phyloP scores from a whole-genome alignment of 2,113 vertebrate species.

The Eublepharis macularius region DNA sequence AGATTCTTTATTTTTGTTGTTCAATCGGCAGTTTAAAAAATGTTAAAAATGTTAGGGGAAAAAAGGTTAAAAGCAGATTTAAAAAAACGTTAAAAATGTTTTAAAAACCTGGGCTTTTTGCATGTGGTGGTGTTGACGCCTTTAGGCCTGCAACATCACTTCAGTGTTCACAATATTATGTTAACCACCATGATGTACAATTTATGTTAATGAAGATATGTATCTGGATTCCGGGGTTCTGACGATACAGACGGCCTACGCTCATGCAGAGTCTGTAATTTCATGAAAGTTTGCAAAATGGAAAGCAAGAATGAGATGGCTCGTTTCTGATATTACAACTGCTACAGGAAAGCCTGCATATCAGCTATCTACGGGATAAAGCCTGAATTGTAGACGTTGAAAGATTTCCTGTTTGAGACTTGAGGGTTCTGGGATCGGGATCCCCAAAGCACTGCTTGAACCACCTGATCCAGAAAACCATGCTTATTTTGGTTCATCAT shows the following conservation, averaged over 20 bases:
- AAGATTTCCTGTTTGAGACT: not conserved
- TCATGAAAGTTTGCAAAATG: slow-evolving; percentile 18
- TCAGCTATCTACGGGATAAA: not conserved
- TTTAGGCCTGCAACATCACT: slow-evolving; percentile 22
- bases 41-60: no score
- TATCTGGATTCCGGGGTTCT: not conserved
- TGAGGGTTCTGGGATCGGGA: not conserved
- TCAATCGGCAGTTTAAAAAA: not conserved
- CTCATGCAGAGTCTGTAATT: not conserved
- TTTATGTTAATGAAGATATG: not conserved
- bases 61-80: no score
- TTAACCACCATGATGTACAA: slow-evolving; percentile 13
- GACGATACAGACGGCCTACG: not conserved
- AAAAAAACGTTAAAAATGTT: no score
- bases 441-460: not conserved
- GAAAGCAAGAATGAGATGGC: not conserved
- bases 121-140: no score
- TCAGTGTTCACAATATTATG: not conserved
- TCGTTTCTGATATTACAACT: not conserved
- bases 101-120: no score
- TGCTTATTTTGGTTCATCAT: not conserved
- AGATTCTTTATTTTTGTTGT: not conserved
- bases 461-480: not conserved
- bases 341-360: no score
- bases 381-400: not conserved